These are phyloP conservation scores for Lanistes nyassanus DNA, from an alignment of 1,140 invertebrate species.

Conservation along the genomic window DNA sequence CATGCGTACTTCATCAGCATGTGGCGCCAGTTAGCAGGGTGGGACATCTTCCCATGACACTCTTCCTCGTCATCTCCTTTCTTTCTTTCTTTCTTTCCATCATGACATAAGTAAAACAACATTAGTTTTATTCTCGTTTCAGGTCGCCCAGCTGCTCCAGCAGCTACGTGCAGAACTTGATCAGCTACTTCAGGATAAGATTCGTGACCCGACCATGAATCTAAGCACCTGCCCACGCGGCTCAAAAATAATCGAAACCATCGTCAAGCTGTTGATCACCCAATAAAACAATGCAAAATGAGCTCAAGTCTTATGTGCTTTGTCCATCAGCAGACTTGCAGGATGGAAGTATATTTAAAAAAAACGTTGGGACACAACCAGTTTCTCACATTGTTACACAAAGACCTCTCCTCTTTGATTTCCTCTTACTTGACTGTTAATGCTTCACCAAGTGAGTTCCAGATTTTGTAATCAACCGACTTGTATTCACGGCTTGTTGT, in stretches of 20 bases:
- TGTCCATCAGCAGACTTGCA: too few species aligned
- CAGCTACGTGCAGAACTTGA: conserved; percentile 58
- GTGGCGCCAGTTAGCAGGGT: too few species aligned
- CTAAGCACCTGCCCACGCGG: conserved; percentile 80
- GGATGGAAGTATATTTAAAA: too few species aligned
- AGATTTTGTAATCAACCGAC: conserved; percentile 57
- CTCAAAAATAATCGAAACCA: conserved; percentile 82
- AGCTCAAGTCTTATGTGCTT: too few species aligned
- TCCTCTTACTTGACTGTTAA: conserved; percentile 20
- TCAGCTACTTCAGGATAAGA: conserved; percentile 59
- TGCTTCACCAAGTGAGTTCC: conserved; percentile 59
- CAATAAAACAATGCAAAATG: conserved; percentile 56
- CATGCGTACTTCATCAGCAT: too few species aligned
- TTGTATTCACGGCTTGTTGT: conserved; percentile 54
- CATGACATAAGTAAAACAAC: not conserved
- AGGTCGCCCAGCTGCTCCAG: conserved; percentile 60
- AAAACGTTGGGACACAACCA: too few species aligned
- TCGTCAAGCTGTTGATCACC: conserved; percentile 76
- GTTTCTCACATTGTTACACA: too few species aligned
- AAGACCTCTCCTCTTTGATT: too few species aligned
- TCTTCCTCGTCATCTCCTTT: not conserved
- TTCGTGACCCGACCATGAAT: conserved; percentile 72
- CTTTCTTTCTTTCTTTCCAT: not conserved
- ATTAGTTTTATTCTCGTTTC: conserved; percentile 9
- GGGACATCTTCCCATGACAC: too few species aligned